Evolutionary conservation across 1,140 invertebrate species (phyloP).

Genomic region (Caenorhabditis tropicalis): DNA sequence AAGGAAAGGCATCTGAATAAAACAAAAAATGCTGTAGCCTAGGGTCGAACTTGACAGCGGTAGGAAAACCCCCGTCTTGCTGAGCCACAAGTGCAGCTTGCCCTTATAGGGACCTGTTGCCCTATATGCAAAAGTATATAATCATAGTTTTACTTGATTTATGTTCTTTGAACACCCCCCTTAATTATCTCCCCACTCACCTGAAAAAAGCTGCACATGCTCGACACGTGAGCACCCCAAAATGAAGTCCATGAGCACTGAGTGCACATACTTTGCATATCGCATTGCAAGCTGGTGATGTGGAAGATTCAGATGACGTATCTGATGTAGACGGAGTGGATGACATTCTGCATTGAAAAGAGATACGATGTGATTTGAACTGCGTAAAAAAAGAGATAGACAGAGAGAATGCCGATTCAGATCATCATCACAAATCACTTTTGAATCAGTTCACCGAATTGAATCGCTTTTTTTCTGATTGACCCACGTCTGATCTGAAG

Average conservation of each 20-base stretch:
- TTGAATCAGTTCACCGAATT: constrained; percentile 15
- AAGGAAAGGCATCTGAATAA: too few species aligned
- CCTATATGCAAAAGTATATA: too few species aligned
- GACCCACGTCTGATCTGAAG: neutral
- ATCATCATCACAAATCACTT: constrained; percentile 19
- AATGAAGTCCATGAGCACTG: constrained; percentile 45
- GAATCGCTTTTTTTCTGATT: neutral
- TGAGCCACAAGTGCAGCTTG: too few species aligned
- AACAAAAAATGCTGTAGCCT: too few species aligned
- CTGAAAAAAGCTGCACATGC: constrained; percentile 50
- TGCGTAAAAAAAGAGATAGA: neutral
- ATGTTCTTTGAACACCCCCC: too few species aligned
- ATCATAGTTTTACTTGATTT: too few species aligned
- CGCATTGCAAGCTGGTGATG: neutral
- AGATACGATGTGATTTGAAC: neutral
- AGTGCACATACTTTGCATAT: constrained; percentile 42
- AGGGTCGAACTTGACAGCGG: too few species aligned
- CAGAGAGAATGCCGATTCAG: neutral
- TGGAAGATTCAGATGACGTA: neutral
- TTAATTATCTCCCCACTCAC: neutral
- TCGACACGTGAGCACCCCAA: constrained; percentile 46
- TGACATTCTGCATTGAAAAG: neutral
- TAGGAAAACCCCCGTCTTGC: too few species aligned
- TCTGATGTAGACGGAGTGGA: neutral
- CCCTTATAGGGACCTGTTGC: too few species aligned